Base-by-base conservation (phyloP, 2,797 vertebrate species). In the Scarus forsteni region DNA sequence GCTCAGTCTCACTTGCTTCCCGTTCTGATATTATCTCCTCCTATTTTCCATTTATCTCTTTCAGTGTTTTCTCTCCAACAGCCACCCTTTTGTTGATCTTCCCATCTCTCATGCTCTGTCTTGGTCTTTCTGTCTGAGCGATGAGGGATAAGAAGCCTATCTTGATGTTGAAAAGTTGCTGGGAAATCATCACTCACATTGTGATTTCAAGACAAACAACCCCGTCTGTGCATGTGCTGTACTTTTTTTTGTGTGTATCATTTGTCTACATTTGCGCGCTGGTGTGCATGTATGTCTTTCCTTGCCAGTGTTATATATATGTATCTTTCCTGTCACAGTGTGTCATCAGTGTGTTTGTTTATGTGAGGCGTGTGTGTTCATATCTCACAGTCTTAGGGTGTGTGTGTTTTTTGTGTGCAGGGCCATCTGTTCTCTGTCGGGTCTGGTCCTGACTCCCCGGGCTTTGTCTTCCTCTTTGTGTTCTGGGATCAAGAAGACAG, bases 391-490 rank as follows among this genome's bases (percentile, higher is more conserved):
- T 72, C 60, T 79, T 10, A 15, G 71, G 61, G 68, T 43, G 63
- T 64, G 60, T 50, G 59, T 70, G 49, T 74, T 75, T 73, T 70
- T 46, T 75, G 75, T 75, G 80, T 77, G 64, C 82, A 46, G 38
- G 48, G 81, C 89, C 91, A 92, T 92, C 89, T 92, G 91, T 87
- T 91, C 85, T 77, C 79, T 76, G 81, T 90, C 88, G 58, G 74
- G 75, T 85, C 85, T 85, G 83, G 70, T 88, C 64, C 84, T 79
- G 84, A 83, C 80, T 87, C 79, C 73, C 72, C 56, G 62, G 82
- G 79, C 73, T 87, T 85, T 71, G 75, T 89, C 80, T 87, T 83
- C 67, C 72, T 89, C 83, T 80, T 51, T 3, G 71, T 76, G 71
- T 78, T 79, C 51, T 75, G 59, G 87, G 83, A 84, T 86, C 77